phyloP scores from a whole-genome alignment of 2,888 invertebrate genomes.

The Caenorhabditis plicata region DNA sequence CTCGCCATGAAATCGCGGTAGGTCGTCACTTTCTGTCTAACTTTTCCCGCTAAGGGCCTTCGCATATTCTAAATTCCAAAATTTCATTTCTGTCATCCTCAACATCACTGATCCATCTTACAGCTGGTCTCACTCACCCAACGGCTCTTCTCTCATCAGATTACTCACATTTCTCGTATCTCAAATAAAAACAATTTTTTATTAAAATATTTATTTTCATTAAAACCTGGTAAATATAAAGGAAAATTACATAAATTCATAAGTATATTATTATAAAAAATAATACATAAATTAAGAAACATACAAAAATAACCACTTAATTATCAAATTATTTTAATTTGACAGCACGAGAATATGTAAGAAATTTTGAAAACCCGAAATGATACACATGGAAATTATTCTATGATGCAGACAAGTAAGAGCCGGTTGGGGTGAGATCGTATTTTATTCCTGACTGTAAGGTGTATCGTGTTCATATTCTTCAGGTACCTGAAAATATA shows the following conservation, averaged over 20 bases:
- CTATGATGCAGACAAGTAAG: neutral
- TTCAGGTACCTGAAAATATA: no score
- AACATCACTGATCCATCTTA: no score
- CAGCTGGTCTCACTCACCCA: no score
- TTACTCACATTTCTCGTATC: neutral
- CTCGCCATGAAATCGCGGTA: slow-evolving; percentile 32
- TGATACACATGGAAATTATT: neutral
- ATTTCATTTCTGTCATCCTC: no score
- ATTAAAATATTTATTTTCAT: neutral
- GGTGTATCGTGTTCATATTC: neutral
- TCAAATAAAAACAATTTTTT: neutral
- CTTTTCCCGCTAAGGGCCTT: neutral
- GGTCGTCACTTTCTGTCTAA: slow-evolving; percentile 19
- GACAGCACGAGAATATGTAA: neutral
- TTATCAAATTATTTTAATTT: neutral
- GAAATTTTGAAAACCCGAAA: neutral
- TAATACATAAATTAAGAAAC: neutral
- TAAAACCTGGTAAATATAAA: neutral
- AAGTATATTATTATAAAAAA: neutral
- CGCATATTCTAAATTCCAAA: no score
- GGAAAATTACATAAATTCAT: neutral
- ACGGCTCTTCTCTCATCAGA: neutral
- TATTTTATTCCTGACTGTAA: neutral
- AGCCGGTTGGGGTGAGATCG: slow-evolving; percentile 16
- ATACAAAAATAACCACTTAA: neutral